Evolutionary conservation across 2,797 vertebrate genomes (phyloP).

Genomic region (Gymnothorax reevesii): DNA sequence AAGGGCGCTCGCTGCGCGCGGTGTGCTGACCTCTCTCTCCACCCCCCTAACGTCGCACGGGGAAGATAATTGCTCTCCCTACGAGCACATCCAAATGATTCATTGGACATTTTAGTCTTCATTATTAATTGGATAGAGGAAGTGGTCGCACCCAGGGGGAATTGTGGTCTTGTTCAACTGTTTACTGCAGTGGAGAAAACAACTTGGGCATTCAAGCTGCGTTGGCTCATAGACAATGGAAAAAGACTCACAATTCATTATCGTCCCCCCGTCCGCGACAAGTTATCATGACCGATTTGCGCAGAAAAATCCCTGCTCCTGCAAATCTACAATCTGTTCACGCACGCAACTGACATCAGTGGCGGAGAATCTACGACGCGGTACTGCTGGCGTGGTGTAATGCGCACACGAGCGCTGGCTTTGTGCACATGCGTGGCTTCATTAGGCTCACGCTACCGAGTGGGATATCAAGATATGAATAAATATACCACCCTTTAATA

Average conservation of each 20-base stretch:
- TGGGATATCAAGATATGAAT: constrained; percentile 72
- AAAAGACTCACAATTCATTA: not conserved
- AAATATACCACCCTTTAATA: constrained; percentile 70
- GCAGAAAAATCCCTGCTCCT: not conserved
- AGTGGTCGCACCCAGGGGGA: constrained; percentile 20
- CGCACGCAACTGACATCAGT: constrained; percentile 17
- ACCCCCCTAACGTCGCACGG: not conserved
- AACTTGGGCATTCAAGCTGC: not conserved
- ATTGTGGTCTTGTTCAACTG: constrained; percentile 25
- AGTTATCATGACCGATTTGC: not conserved
- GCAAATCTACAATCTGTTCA: constrained; percentile 1
- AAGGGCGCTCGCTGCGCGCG: not conserved
- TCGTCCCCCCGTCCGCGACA: not conserved
- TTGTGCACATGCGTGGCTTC: constrained; percentile 60
- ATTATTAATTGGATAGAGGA: constrained; percentile 42
- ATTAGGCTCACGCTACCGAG: constrained; percentile 59
- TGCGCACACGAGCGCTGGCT: not conserved
- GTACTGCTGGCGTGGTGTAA: not conserved
- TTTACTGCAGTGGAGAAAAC: constrained; percentile 2
- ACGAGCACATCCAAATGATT: constrained; percentile 25
- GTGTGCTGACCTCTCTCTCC: not conserved
- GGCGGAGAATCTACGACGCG: not conserved
- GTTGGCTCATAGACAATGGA: not conserved
- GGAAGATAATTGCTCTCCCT: constrained; percentile 29
- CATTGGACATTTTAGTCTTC: constrained; percentile 37